phyloP scores from a whole-genome alignment of 2,888 invertebrate species.

The Leptopilina myrica region DNA sequence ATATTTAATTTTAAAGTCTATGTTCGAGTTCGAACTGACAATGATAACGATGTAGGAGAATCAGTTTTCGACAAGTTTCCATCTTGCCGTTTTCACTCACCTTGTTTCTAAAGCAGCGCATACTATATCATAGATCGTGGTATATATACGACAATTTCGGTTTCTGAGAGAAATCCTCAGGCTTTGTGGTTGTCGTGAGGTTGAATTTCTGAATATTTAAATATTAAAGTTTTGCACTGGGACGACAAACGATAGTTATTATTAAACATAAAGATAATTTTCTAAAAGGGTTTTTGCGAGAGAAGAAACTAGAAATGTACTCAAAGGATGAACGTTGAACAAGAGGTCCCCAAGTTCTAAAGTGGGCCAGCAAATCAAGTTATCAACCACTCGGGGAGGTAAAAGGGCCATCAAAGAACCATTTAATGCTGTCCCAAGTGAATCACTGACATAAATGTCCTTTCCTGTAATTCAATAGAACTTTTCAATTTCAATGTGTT shows the following conservation, averaged over 20 bases:
- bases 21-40: not conserved
- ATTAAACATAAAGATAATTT: slow-evolving; percentile 19
- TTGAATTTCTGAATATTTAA: slow-evolving; percentile 18
- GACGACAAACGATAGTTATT: slow-evolving; percentile 3
- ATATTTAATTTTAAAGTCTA: slow-evolving; percentile 7
- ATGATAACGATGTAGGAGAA: slow-evolving; percentile 2
- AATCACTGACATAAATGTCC: slow-evolving; percentile 59
- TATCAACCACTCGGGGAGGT: slow-evolving; percentile 68
- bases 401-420: slow-evolving; percentile 67
- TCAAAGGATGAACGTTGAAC: slow-evolving; percentile 16
- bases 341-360: slow-evolving; percentile 59
- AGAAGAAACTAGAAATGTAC: slow-evolving; percentile 12
- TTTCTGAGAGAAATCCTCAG: not conserved
- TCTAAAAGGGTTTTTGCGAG: not conserved
- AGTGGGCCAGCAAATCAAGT: slow-evolving; percentile 67
- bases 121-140: not conserved
- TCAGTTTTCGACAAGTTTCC: slow-evolving; percentile 24
- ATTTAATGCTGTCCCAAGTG: slow-evolving; percentile 65
- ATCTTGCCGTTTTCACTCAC: not conserved
- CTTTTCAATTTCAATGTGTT: slow-evolving; percentile 15
- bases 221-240: not conserved
- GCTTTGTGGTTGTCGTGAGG: not conserved
- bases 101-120: not conserved
- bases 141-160: slow-evolving; percentile 2
- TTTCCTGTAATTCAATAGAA: slow-evolving; percentile 1